These are phyloP conservation scores for Aphyosemion australe DNA, from an alignment of 2,113 vertebrate genomes.

Conservation along the genomic window DNA sequence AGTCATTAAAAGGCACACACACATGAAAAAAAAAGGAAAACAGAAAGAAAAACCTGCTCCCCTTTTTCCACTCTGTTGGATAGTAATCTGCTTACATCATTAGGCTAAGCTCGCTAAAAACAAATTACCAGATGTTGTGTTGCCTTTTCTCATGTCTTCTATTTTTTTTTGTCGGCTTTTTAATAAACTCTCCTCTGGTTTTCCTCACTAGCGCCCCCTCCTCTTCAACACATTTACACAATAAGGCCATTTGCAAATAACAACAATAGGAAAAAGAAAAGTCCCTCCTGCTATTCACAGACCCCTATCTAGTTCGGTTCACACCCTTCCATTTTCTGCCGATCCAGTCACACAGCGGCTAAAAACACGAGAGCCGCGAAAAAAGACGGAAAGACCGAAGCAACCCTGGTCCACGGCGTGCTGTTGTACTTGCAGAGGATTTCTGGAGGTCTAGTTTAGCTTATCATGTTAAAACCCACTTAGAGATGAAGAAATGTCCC, in stretches of 20 bases:
- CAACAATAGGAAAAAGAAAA: conserved; percentile 83
- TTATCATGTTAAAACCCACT: conserved; percentile 96
- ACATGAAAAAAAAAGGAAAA: conserved; percentile 20
- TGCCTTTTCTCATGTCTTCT: conserved; percentile 73
- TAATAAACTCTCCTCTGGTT: conserved; percentile 88
- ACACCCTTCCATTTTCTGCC: conserved; percentile 78
- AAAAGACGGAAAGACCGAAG: conserved; percentile 87
- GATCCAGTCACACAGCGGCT: conserved; percentile 90
- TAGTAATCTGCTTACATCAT: conserved; percentile 98
- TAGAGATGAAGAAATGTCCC: conserved; percentile 89
- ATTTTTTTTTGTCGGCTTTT: conserved; percentile 65
- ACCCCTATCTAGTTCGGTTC: conserved; percentile 81
- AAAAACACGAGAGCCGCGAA: conserved; percentile 90
- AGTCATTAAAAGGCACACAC: conserved; percentile 49
- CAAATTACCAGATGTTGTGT: conserved; percentile 97
- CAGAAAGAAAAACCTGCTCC: conserved; percentile 23
- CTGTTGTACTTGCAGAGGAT: conserved; percentile 88
- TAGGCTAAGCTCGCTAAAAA: conserved; percentile 94
- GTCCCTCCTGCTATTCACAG: conserved; percentile 82
- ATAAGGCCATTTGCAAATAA: conserved; percentile 93
- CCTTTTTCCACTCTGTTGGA: conserved; percentile 72
- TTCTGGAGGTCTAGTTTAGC: conserved; percentile 87
- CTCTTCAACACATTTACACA: conserved; percentile 84
- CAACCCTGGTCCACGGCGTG: conserved; percentile 92
- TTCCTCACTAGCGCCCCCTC: conserved; percentile 86